Conservation (phyloP, 2,888 invertebrate species). For the Andrena minutula region DNA sequence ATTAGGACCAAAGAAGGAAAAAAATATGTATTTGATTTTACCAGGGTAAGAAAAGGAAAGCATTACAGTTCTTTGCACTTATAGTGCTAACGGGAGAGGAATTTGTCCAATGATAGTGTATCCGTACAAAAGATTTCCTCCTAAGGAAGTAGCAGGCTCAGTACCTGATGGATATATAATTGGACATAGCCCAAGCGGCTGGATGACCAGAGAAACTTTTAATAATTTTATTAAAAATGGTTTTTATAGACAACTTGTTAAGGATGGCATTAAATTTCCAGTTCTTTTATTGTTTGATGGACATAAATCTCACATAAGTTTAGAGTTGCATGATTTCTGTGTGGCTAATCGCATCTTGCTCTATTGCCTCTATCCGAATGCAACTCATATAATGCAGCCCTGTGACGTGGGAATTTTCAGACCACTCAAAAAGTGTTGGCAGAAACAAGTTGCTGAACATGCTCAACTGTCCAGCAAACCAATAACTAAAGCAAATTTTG, state of each 20-base stretch:
- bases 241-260: not conserved
- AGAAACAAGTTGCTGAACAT: conserved; percentile 9
- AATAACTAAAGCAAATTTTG: conserved; percentile 8
- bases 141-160: not conserved
- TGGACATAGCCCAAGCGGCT: conserved; percentile 4
- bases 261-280: conserved; percentile 1
- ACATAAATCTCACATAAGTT: conserved; percentile 3
- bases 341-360: not conserved
- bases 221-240: conserved; percentile 4
- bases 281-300: conserved; percentile 8
- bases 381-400: not conserved
- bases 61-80: no score
- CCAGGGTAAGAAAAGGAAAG: no score
- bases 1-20: no score
- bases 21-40: not conserved
- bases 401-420: not conserved
- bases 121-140: conserved; percentile 2
- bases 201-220: not conserved
- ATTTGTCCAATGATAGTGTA: not conserved
- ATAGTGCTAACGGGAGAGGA: not conserved
- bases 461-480: not conserved
- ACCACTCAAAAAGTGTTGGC: conserved; percentile 5
- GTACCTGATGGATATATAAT: conserved; percentile 8
- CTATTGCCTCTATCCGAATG: not conserved
- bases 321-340: not conserved